phyloP scores from a whole-genome alignment of 2,888 invertebrate species.

The Phaonia tiefii region DNA sequence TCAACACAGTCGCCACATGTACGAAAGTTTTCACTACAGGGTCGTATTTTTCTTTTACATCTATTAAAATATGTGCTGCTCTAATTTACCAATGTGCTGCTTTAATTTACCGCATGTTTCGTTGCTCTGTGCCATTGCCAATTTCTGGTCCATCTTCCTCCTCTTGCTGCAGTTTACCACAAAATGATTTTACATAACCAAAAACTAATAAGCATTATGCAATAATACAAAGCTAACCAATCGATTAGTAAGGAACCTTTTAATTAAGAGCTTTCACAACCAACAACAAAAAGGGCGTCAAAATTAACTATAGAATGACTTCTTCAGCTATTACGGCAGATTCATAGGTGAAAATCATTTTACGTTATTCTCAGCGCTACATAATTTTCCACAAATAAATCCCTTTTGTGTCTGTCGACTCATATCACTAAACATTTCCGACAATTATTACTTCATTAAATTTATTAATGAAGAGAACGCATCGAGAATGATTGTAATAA shows the following conservation, averaged over 20 bases:
- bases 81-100: no score
- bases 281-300: neutral
- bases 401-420: neutral
- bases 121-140: no score
- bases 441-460: conserved; percentile 48
- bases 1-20: no score
- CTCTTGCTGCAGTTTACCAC: no score
- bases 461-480: neutral
- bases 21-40: no score
- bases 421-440: neutral
- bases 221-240: conserved; percentile 62
- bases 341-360: neutral
- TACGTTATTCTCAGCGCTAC: neutral
- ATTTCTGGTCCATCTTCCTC: no score
- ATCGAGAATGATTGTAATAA: conserved; percentile 32
- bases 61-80: no score
- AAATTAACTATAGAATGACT: neutral
- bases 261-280: neutral
- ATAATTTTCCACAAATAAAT: neutral
- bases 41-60: no score
- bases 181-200: conserved; percentile 10
- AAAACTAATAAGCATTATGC: conserved; percentile 46
- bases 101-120: no score
- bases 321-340: neutral
- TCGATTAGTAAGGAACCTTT: conserved; percentile 46